These are phyloP conservation scores for Echinops telfairi DNA, from an alignment of 2,113 vertebrate genomes.

Conservation along the genomic window DNA sequence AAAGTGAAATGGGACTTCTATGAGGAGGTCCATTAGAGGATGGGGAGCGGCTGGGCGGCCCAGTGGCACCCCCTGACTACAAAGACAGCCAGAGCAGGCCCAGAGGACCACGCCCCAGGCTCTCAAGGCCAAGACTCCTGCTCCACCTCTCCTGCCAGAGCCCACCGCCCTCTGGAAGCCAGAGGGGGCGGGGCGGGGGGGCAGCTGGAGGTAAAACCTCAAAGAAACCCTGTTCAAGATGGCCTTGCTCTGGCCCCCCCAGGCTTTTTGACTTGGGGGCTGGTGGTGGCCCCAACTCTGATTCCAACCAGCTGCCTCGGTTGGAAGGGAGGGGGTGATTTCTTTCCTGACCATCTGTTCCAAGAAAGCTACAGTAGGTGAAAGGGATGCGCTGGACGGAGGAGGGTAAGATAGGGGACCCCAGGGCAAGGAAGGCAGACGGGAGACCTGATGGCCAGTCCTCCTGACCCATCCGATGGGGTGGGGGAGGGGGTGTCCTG, in stretches of 20 bases:
- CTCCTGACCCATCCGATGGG: background rate
- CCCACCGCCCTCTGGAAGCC: background rate
- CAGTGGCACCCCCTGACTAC: constrained; percentile 63
- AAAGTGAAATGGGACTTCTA: constrained; percentile 85
- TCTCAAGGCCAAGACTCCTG: constrained; percentile 54
- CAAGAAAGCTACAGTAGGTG: constrained; percentile 16
- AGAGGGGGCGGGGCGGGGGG: background rate
- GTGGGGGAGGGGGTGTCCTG: background rate
- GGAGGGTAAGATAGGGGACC: background rate
- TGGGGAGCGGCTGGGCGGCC: constrained; percentile 55
- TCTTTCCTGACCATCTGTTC: constrained; percentile 42
- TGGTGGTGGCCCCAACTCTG: constrained; percentile 7
- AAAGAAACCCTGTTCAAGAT: constrained; percentile 63
- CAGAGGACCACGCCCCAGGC: background rate
- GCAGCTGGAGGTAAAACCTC: background rate
- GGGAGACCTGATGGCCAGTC: background rate
- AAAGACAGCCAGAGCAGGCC: background rate
- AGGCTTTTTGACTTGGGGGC: background rate
- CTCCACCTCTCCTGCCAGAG: constrained; percentile 13
- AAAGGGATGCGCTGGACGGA: background rate
- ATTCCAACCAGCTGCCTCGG: background rate
- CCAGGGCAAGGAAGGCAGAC: constrained; percentile 18
- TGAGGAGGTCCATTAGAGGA: constrained; percentile 76
- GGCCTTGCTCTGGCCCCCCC: constrained; percentile 16
- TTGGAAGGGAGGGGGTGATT: background rate